phyloP scores from a whole-genome alignment of 2,113 vertebrate species.

The Charina bottae region DNA sequence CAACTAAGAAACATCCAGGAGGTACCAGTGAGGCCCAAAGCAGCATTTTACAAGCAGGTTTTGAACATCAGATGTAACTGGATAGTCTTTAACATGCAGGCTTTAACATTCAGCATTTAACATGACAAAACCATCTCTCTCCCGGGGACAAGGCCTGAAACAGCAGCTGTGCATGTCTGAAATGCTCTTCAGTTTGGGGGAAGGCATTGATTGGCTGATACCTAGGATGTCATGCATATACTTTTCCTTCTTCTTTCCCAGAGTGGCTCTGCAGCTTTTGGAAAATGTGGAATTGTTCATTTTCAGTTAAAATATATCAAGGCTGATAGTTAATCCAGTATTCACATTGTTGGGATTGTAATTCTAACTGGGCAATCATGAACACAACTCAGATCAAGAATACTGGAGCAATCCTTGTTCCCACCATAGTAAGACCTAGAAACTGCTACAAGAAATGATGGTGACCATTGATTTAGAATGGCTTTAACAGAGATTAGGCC shows the following conservation, averaged over 20 bases:
- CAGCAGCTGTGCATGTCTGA: background rate
- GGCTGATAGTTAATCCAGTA: background rate
- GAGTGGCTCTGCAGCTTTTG: background rate
- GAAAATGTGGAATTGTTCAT: background rate
- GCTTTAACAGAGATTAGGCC: background rate
- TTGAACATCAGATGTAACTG: background rate
- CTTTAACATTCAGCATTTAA: background rate
- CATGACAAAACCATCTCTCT: background rate
- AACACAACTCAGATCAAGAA: background rate
- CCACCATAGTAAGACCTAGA: background rate
- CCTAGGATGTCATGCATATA: background rate
- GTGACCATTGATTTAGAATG: background rate
- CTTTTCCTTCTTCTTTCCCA: background rate
- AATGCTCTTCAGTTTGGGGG: background rate
- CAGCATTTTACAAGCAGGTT: background rate
- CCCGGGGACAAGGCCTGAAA: background rate
- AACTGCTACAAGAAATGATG: background rate
- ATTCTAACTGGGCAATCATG: background rate
- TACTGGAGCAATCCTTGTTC: background rate
- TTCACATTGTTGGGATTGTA: background rate
- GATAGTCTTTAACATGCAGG: background rate
- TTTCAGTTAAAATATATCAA: background rate
- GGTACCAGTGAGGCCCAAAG: too few relatives aligned
- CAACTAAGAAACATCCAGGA: background rate
- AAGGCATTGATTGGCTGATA: background rate